Evolutionary conservation across 2,113 vertebrate species (phyloP).

Genomic region (Muntiacus muntjak): DNA sequence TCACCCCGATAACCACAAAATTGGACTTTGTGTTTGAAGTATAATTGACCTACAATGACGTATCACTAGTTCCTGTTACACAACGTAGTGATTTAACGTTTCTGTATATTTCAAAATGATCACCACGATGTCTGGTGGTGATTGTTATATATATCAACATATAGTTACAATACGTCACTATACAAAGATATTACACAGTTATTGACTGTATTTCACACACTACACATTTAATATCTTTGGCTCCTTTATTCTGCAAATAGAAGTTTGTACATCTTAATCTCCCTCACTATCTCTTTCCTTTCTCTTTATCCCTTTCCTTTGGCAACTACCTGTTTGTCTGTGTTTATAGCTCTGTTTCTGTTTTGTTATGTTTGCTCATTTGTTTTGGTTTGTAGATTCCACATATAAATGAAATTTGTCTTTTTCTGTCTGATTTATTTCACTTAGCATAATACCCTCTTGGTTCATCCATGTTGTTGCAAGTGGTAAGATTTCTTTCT

Average conservation of each 20-base stretch:
- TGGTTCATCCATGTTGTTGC: background rate
- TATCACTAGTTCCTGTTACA: background rate
- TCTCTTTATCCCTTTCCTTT: background rate
- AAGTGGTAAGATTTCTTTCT: background rate
- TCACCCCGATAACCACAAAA: background rate
- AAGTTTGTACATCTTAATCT: background rate
- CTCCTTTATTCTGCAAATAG: background rate
- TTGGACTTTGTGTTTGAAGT: background rate
- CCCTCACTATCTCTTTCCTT: background rate
- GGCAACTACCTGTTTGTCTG: background rate
- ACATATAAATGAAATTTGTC: background rate
- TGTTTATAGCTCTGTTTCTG: background rate
- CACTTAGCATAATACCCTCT: background rate
- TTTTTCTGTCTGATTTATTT: background rate
- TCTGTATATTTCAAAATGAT: background rate
- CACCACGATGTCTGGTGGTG: background rate
- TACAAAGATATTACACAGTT: background rate
- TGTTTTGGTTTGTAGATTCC: background rate
- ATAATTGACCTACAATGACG: background rate
- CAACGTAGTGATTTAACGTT: background rate
- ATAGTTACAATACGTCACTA: background rate
- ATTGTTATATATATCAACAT: background rate
- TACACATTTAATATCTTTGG: background rate
- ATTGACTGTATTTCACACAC: background rate
- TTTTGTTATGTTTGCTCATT: background rate